These are phyloP conservation scores for Vannuccia rotundouncinata DNA, from an alignment of 2,888 invertebrate genomes.

Conservation along the genomic window DNA sequence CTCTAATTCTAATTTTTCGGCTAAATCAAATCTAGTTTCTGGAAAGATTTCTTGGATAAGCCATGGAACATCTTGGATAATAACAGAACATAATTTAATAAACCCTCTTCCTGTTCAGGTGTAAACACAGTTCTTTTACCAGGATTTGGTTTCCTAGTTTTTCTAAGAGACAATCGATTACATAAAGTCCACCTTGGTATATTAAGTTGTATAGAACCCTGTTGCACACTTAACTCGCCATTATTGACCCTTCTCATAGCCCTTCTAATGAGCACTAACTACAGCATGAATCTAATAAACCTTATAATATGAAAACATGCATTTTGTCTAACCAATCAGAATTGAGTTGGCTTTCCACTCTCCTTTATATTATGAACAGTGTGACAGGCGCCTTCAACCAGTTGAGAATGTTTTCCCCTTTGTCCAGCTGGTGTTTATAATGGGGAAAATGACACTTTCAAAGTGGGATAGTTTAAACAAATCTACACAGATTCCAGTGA, in stretches of 20 bases:
- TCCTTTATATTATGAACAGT: too few species aligned
- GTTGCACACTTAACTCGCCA: constrained; percentile 8
- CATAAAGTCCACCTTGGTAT: constrained; percentile 33
- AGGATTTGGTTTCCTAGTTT: constrained; percentile 27
- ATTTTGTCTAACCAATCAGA: too few species aligned
- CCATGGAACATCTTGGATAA: constrained; percentile 21
- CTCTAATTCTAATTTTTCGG: not conserved
- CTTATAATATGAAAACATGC: too few species aligned
- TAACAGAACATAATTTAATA: constrained; percentile 24
- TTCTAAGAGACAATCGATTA: not conserved
- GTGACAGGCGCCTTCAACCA: too few species aligned
- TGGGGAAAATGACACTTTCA: too few species aligned
- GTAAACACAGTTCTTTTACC: constrained; percentile 18
- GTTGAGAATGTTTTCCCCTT: too few species aligned
- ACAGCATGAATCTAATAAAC: too few species aligned
- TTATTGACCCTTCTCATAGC: constrained; percentile 13
- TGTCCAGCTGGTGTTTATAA: too few species aligned
- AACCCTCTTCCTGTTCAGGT: constrained; percentile 27
- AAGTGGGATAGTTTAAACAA: too few species aligned
- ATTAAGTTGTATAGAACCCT: constrained; percentile 13
- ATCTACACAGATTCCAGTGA: too few species aligned
- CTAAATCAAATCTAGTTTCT: constrained; percentile 25
- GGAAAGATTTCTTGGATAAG: not conserved
- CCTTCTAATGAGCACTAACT: too few species aligned
- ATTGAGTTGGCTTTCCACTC: too few species aligned